Base-by-base conservation (phyloP, 2,888 invertebrate genomes). In the Mythimna vitellina region DNA sequence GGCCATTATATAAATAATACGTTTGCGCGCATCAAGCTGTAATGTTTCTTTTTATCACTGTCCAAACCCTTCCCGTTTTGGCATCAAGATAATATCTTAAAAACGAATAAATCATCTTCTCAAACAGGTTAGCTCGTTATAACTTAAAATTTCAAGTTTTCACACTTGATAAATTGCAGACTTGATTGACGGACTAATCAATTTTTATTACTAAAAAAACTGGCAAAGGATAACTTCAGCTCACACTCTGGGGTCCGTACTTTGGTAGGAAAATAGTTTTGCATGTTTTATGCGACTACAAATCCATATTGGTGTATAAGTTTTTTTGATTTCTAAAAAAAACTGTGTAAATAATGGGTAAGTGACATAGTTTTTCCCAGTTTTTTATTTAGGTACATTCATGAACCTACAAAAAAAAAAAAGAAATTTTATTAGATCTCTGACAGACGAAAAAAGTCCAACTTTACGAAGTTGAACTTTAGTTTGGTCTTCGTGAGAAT, bases 111-210 rank as follows among this genome's bases (percentile, higher is more conserved):
- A 67, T 80, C 80, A 75, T 60, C 65, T 10, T 62, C 56, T 51
- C 17, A n/a, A 65, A 65, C 67, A 25, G 42, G 56, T 65, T 32
- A 12, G 20, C 22, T 76, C 70, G 25, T 64, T 57, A 65, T 22
- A 73, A 3, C 57, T 57, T 60, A 42, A 62, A 75, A 75, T 58
- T 75, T 71, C 10, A 76, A 61, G 25, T 65, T 81, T 69, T 64
- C 71, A 73, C 69, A 58, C 78, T 65, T 68, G 64, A 75, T 76
- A 57, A 80, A 83, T 84, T 78, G 73, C 75, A 32, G 22, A 46
- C 51, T 63, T 88, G 86, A 88, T 86, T 86, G 86, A 87, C 84
- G 76, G 79, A 54, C 66, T 74, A 80, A 84, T 87, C 70, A 83
- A 78, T 69, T 73, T 79, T 82, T 62, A 54, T 73, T 78, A 49